Evolutionary conservation across 2,888 invertebrate species (phyloP).

Genomic region (Hyles lineata): DNA sequence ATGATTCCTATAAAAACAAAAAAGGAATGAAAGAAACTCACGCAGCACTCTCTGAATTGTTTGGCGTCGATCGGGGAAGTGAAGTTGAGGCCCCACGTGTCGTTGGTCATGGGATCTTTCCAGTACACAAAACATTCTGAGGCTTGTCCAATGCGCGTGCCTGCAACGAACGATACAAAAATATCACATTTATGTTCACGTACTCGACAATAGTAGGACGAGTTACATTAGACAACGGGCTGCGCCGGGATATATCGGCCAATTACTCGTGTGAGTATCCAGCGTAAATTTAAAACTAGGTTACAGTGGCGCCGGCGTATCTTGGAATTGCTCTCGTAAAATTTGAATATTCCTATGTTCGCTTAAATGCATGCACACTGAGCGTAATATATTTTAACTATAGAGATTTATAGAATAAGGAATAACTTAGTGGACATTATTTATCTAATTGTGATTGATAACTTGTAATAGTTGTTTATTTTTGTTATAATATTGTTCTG

Average conservation of each 20-base stretch:
- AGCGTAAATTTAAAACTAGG: constrained; percentile 78
- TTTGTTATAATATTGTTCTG: too few relatives aligned
- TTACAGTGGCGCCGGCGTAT: constrained; percentile 62
- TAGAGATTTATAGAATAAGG: background rate
- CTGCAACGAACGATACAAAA: constrained; percentile 78
- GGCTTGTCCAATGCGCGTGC: constrained; percentile 98
- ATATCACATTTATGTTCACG: background rate
- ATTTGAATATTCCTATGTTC: constrained; percentile 34
- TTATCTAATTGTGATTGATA: too few relatives aligned
- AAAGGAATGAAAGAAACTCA: constrained; percentile 85
- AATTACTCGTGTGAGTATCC: constrained; percentile 61
- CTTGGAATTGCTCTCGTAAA: constrained; percentile 59
- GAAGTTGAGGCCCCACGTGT: constrained; percentile 99
- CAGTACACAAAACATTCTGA: constrained; percentile 99
- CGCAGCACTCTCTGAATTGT: constrained; percentile 98
- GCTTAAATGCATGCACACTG: constrained; percentile 15
- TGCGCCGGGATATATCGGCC: constrained; percentile 47
- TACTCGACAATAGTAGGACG: constrained; percentile 5
- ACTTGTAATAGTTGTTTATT: too few relatives aligned
- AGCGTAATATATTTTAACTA: background rate
- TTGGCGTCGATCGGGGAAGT: constrained; percentile 98
- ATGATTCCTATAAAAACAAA: too few relatives aligned
- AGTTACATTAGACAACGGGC: constrained; percentile 4
- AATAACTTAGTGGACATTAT: background rate
- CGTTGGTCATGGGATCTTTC: constrained; percentile 98